phyloP scores from a whole-genome alignment of 2,113 vertebrate genomes.

The Hydropotes inermis region DNA sequence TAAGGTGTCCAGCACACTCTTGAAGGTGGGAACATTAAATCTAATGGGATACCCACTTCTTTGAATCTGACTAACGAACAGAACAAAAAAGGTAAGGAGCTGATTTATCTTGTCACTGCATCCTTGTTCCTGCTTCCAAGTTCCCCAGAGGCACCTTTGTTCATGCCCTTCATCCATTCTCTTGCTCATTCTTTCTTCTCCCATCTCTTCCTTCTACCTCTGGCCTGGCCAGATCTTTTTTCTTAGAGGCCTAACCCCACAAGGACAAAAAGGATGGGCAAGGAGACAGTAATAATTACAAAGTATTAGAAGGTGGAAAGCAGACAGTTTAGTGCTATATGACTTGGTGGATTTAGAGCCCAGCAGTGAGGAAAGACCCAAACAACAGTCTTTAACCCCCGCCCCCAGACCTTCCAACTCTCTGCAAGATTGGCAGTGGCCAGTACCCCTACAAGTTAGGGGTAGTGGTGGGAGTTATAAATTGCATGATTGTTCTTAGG shows the following conservation, averaged over 20 bases:
- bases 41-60: background rate
- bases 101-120: background rate
- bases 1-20: background rate
- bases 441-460: too few species aligned
- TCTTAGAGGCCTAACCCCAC: background rate
- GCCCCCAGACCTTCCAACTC: background rate
- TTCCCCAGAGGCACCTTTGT: background rate
- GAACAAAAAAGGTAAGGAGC: background rate
- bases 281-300: background rate
- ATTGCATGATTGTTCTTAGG: background rate
- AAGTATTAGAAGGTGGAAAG: background rate
- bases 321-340: background rate
- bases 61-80: background rate
- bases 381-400: background rate
- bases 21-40: background rate
- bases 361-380: background rate
- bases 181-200: background rate
- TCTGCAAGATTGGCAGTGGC: background rate
- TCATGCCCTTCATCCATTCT: background rate
- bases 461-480: background rate
- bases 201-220: background rate
- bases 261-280: background rate
- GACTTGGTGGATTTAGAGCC: background rate
- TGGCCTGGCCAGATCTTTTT: background rate
- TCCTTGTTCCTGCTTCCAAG: background rate